Conservation (phyloP, 2,113 vertebrate genomes). For the Cyprinus carpio region DNA sequence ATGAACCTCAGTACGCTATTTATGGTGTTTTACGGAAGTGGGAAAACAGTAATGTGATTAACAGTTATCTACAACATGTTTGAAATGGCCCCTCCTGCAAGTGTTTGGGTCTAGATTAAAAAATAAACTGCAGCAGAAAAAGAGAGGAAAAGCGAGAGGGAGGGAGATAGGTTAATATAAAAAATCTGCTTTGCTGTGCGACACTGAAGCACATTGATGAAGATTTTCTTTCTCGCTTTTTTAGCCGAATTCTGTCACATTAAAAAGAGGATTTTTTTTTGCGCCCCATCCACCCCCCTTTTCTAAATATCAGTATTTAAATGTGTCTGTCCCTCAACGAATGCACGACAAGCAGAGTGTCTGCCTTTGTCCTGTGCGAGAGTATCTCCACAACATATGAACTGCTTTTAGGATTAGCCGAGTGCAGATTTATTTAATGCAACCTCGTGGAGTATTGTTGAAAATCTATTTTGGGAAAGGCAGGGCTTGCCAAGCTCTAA, state of each 20-base stretch:
- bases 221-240: conserved; percentile 57
- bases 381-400: conserved; percentile 77
- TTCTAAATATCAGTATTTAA: conserved; percentile 76
- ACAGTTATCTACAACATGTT: conserved; percentile 82
- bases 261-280: conserved; percentile 68
- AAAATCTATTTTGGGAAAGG: conserved; percentile 82
- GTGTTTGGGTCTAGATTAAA: conserved; percentile 72
- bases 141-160: conserved; percentile 51
- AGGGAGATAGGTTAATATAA: conserved; percentile 26
- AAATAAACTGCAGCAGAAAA: conserved; percentile 62
- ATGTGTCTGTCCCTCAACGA: conserved; percentile 76
- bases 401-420: conserved; percentile 80
- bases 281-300: conserved; percentile 44
- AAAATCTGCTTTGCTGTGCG: conserved; percentile 27
- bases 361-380: conserved; percentile 74
- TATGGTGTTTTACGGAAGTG: conserved; percentile 82
- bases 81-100: conserved; percentile 75
- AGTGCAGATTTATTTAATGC: conserved; percentile 85
- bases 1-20: conserved; percentile 81
- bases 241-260: conserved; percentile 70
- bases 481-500: conserved; percentile 77
- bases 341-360: conserved; percentile 69
- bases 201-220: conserved; percentile 15
- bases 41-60: conserved; percentile 83
- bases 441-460: conserved; percentile 81